These are phyloP conservation scores for Smithornis capensis DNA, from an alignment of 2,113 vertebrate species.

Conservation along the genomic window DNA sequence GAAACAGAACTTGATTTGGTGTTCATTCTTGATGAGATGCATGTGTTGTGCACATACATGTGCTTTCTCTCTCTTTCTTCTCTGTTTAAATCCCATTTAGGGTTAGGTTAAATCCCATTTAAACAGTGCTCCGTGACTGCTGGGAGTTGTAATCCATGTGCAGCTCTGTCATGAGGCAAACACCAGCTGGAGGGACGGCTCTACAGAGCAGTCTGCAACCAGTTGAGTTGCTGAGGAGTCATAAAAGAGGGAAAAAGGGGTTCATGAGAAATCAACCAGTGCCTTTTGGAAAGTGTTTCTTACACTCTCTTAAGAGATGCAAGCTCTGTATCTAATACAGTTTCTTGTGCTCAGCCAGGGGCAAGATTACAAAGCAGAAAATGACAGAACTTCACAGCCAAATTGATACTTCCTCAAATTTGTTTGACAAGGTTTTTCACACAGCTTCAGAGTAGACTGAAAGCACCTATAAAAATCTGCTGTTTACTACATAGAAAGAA, in stretches of 20 bases:
- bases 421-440: conserved; percentile 33
- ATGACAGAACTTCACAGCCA: conserved; percentile 26
- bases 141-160: conserved; percentile 21
- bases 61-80: conserved; percentile 25
- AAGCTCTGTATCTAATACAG: not conserved
- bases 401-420: not conserved
- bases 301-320: not conserved
- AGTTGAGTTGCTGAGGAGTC: not conserved
- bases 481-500: not conserved
- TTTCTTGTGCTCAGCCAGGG: not conserved
- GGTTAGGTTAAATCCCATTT: conserved; percentile 4
- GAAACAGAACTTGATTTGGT: conserved; percentile 13
- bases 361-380: not conserved
- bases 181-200: conserved; percentile 9
- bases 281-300: conserved; percentile 47
- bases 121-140: conserved; percentile 20
- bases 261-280: not conserved
- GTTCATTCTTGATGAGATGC: not conserved
- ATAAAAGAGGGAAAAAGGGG: not conserved
- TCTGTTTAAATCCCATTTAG: conserved; percentile 38
- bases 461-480: not conserved
- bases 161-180: conserved; percentile 29
- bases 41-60: not conserved
- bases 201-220: not conserved
- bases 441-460: not conserved